Percentiles rank a stretch among this genome's conserved stretches.
phyloP scores from a whole-genome alignment of 2,888 invertebrate genomes.

The Polyommatus icarus region DNA sequence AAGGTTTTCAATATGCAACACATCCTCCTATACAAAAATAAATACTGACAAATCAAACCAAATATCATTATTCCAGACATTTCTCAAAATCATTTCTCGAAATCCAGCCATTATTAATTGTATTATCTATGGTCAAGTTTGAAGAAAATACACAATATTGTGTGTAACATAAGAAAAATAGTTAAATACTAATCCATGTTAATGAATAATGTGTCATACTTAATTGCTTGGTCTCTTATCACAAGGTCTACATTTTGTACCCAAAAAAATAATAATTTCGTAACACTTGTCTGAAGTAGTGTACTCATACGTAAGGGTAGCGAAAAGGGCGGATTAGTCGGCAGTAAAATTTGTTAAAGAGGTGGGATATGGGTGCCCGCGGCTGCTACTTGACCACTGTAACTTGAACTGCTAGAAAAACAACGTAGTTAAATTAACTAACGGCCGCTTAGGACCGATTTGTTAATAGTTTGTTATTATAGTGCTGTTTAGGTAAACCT shows the following conservation, averaged over 20 bases:
- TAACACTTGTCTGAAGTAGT: conserved; percentile 26
- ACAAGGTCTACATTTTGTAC: neutral
- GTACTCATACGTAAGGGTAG: conserved; percentile 42
- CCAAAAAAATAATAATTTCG: neutral
- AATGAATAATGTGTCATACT: neutral
- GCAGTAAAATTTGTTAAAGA: conserved; percentile 78
- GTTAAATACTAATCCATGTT: too few relatives aligned
- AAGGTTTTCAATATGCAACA: neutral
- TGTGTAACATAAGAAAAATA: neutral
- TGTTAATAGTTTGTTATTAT: neutral
- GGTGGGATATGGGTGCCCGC: conserved; percentile 67
- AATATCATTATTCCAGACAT: too few relatives aligned
- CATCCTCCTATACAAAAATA: neutral
- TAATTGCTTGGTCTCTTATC: neutral
- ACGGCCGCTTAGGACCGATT: neutral
- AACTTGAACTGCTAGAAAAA: conserved; percentile 44
- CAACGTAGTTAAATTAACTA: conserved; percentile 22
- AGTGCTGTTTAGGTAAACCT: neutral
- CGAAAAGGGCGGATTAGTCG: conserved; percentile 73
- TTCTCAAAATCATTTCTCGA: too few relatives aligned
- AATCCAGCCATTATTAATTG: too few relatives aligned
- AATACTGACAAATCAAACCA: neutral
- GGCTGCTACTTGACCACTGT: conserved; percentile 53
- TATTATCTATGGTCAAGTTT: neutral
- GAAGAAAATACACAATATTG: neutral